Base-by-base conservation (phyloP, 2,888 invertebrate genomes). In the Noctua fimbriata region DNA sequence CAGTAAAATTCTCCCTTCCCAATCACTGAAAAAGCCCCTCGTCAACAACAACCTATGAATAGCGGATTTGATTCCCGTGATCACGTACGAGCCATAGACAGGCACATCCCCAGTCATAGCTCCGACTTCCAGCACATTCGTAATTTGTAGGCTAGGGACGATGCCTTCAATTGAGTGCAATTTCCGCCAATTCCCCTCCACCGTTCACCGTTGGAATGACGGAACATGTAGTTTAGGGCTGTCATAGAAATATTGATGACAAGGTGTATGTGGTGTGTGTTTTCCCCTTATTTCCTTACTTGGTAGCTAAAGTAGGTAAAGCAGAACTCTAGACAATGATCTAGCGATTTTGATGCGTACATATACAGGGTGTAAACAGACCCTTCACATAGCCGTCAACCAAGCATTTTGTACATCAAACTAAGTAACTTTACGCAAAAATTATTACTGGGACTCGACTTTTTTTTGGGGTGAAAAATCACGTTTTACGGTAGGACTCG, bases 81-180 rank as follows among this genome's bases (percentile, higher is more conserved):
- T 78, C 84, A 78, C 84, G 84, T 84, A 78, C 73, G 32, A 70
- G 32, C 76, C 66, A 72, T 73, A 44, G 67, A 72, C 67, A 65
- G 28, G 73, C 58, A 73, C 69, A 69, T 21, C 58, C 18, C 60
- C 47, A 77, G 76, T 71, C 67, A 69, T 71, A 83, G 69, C 73
- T 67, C 55, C 81, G 10, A 85, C 85, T 85, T 84, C 76, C 84
- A 81, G 76, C 83, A 81, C 86, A 86, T 82, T 84, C 82, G 90
- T 92, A 90, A 92, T 92, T 91, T 91, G 89, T 89, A 91, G 91
- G 91, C 91, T 88, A 83, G 89, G 89, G 87, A 89, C 89, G 88
- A 88, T 89, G 91, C 90, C 91, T 91, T 91, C 93, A 93, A 94
- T 94, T 92, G 91, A 92, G 92, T 91, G 92, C 92, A 93, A 93